phyloP scores from a whole-genome alignment of 2,797 vertebrate species.

The Mus spretus region DNA sequence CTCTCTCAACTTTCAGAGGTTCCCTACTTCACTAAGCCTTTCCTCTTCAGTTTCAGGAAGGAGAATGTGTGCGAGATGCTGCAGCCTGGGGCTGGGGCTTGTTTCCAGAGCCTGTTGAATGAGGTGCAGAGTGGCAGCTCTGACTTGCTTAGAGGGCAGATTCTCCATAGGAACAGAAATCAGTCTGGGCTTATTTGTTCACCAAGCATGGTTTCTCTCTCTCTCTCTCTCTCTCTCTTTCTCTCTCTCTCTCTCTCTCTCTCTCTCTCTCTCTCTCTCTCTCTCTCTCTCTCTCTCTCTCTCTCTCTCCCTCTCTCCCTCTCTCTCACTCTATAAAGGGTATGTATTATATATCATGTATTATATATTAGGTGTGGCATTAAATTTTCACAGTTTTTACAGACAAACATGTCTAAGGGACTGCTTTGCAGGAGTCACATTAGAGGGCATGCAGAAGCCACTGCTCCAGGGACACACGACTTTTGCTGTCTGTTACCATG shows the following conservation, averaged over 20 bases:
- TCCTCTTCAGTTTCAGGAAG: conserved; percentile 7
- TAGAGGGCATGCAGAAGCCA: not conserved
- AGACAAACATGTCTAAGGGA: not conserved
- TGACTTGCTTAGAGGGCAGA: not conserved
- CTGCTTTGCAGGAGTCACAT: not conserved
- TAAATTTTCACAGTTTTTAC: not conserved
- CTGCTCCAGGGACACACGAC: not conserved
- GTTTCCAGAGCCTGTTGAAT: not conserved
- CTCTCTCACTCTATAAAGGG: not conserved
- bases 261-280: no score
- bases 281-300: no score
- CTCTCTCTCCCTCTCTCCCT: no score
- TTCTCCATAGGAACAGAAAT: not conserved
- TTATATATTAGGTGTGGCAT: not conserved
- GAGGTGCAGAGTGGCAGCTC: not conserved
- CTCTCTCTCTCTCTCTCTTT: no score
- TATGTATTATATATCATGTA: not conserved
- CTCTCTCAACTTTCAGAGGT: not conserved
- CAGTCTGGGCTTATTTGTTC: not conserved
- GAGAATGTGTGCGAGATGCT: not conserved
- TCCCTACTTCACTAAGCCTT: not conserved
- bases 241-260: no score
- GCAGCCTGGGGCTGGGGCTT: not conserved
- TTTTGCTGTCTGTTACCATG: not conserved
- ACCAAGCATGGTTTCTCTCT: not conserved